A percentile compares a stretch with the other conserved stretches of the same genome.
These are phyloP conservation scores for Hepsetus odoe DNA, from an alignment of 2,113 vertebrate genomes.

Conservation along the genomic window DNA sequence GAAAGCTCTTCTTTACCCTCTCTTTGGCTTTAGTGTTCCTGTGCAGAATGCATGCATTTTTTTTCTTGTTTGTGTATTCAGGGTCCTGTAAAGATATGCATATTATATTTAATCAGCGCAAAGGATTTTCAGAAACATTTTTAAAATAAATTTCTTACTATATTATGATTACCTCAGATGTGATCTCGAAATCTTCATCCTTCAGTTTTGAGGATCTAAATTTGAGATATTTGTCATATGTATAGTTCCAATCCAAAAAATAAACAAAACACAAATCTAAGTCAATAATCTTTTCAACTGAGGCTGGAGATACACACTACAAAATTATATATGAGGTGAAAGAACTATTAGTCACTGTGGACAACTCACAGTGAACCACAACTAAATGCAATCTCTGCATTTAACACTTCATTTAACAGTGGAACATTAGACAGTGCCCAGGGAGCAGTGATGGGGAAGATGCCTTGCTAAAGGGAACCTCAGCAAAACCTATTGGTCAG, in stretches of 20 bases:
- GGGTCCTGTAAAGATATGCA: neutral
- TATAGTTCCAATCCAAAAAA: neutral
- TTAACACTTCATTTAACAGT: too few relatives aligned
- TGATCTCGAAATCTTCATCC: neutral
- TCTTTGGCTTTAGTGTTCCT: conserved; percentile 18
- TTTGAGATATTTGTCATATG: neutral
- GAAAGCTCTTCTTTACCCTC: neutral
- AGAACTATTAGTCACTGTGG: too few relatives aligned
- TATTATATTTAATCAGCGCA: neutral
- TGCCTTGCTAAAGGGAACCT: too few relatives aligned
- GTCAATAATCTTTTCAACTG: too few relatives aligned
- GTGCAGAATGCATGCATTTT: neutral
- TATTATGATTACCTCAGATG: neutral
- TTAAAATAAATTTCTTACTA: neutral
- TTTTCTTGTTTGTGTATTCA: neutral
- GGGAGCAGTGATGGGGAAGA: too few relatives aligned
- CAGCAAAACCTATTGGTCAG: too few relatives aligned
- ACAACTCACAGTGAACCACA: too few relatives aligned
- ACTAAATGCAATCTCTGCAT: too few relatives aligned
- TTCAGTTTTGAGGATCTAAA: neutral
- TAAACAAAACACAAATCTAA: neutral
- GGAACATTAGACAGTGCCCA: too few relatives aligned
- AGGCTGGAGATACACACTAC: too few relatives aligned
- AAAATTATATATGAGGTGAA: too few relatives aligned
- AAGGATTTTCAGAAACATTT: neutral